Percentiles rank a stretch among this genome's conserved stretches.
These are phyloP conservation scores for Leiothrix lutea DNA, from an alignment of 2,113 vertebrate species.

Conservation along the genomic window DNA sequence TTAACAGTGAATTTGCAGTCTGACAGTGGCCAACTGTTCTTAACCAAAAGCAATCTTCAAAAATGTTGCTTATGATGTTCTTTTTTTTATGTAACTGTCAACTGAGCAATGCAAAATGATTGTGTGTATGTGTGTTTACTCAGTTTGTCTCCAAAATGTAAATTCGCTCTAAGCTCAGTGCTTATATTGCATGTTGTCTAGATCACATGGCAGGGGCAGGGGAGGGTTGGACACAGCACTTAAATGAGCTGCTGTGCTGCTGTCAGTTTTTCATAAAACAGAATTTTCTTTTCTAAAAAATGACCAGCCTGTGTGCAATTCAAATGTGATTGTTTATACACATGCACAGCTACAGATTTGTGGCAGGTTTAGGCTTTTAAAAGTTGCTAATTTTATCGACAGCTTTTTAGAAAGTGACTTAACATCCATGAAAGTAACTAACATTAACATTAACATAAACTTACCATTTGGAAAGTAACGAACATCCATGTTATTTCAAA, in stretches of 20 bases:
- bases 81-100: background rate
- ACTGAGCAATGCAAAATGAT: background rate
- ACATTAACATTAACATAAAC: too few species aligned
- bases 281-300: background rate
- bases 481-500: background rate
- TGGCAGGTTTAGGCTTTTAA: background rate
- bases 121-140: background rate
- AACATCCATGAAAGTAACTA: too few species aligned
- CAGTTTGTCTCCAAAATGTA: constrained; percentile 18
- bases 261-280: background rate
- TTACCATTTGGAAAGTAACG: too few species aligned
- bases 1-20: background rate
- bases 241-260: background rate
- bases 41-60: background rate
- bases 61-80: background rate
- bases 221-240: background rate
- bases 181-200: background rate
- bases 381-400: background rate
- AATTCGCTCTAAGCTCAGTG: background rate
- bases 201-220: background rate
- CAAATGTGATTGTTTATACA: background rate
- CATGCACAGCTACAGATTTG: background rate
- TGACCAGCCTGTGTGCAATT: background rate
- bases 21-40: background rate
- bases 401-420: background rate